Evolutionary conservation across 2,888 invertebrate genomes (phyloP).

Genomic region (Nebria salina): DNA sequence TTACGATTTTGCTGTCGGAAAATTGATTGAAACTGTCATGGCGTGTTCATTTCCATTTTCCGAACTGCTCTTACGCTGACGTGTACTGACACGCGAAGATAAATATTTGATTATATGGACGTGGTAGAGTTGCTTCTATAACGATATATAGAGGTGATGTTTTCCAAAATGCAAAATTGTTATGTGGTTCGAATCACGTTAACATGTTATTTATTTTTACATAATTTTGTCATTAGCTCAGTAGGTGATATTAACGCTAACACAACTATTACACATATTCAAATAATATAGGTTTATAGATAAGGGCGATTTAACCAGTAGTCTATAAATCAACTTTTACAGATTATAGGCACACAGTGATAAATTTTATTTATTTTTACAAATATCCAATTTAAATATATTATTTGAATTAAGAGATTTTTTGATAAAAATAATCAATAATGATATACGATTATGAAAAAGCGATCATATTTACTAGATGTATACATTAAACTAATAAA

Average conservation of each 20-base stretch:
- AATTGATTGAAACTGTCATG: not conserved
- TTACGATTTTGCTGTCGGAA: not conserved
- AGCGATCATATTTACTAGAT: no score
- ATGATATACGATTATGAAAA: no score
- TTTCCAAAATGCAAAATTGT: not conserved
- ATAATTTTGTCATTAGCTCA: not conserved
- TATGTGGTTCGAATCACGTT: not conserved
- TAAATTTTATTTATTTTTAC: no score
- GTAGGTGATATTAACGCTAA: not conserved
- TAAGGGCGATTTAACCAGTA: no score
- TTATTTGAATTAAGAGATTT: no score
- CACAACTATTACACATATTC: not conserved
- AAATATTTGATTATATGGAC: not conserved
- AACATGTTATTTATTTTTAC: not conserved
- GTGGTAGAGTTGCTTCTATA: not conserved
- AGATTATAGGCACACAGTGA: no score
- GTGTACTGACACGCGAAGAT: not conserved
- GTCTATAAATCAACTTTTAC: no score
- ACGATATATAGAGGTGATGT: conserved; percentile 4
- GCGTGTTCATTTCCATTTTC: conserved; percentile 19
- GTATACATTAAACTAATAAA: no score
- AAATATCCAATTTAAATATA: no score
- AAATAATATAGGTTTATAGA: not conserved
- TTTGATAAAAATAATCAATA: no score
- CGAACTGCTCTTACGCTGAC: not conserved